Base-by-base conservation (phyloP, 2,888 invertebrate genomes). In the Drosophila bunnanda region DNA sequence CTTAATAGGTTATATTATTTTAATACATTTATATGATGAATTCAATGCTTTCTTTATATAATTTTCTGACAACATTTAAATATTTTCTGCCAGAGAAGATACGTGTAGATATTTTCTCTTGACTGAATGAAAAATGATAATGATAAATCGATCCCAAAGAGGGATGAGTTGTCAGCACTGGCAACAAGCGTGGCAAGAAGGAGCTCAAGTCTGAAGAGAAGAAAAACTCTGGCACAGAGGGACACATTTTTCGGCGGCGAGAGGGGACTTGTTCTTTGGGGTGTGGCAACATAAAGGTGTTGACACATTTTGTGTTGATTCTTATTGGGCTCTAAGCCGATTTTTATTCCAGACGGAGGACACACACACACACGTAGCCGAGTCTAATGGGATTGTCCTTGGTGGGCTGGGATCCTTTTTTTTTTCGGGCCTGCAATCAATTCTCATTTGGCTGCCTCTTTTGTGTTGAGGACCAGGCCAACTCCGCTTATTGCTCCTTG, bases 251-350 rank as follows among this genome's bases (percentile, higher is more conserved):
- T 61, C 62, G 65, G 32, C 25, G 25, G 20, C 50, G 15, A 50
- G 50, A n/a, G 25, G 32, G 50, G 50, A 5, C 32, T 34, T 48
- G 28, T 39, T 53, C 54, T 66, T 71, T 50, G 53, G 61, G 83
- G 83, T 70, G 76, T 79, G 76, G 67, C 52, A 36, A 44, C 50
- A 54, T 76, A 76, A 78, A 80, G 86, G 85, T 82, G 86, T 83
- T 88, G 88, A 88, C 86, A 82, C 75, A 86, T 82, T 79, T 75
- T 78, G 54, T 78, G 71, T 75, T 69, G 70, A 73, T 69, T 79
- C 77, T 88, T 79, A 79, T 77, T 73, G 57, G 68, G 69, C 66
- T 53, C 53, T 84, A 82, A 88, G 82, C 77, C 68, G 79, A 66
- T 72, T 72, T 72, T 72, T 74, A 58, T 74, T 56, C 74, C 57